A percentile compares a stretch with the other conserved stretches of the same genome.
phyloP scores from a whole-genome alignment of 2,888 invertebrate genomes.

The Sphecodes monilicornis region DNA sequence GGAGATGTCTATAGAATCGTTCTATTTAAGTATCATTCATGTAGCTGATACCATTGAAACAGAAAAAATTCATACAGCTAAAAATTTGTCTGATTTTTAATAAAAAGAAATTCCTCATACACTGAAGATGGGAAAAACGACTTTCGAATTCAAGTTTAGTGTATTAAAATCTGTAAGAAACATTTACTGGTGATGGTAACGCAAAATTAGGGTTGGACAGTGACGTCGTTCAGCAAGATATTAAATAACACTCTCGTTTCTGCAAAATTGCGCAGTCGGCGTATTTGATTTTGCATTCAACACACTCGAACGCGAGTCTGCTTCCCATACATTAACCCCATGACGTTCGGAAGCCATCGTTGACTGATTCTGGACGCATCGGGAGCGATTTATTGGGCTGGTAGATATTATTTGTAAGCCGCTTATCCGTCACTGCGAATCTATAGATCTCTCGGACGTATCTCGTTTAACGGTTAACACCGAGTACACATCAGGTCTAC shows the following conservation, averaged over 20 bases:
- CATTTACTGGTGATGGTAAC: background rate
- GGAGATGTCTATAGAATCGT: too few species aligned
- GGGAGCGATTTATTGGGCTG: constrained; percentile 42
- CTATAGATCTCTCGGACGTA: constrained; percentile 45
- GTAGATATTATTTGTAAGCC: constrained; percentile 67
- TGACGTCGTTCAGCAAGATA: too few species aligned
- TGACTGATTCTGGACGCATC: constrained; percentile 50
- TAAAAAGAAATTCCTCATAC: too few species aligned
- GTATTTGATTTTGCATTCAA: constrained; percentile 25
- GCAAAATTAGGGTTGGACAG: too few species aligned
- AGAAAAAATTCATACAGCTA: too few species aligned
- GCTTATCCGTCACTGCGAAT: constrained; percentile 61
- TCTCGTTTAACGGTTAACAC: constrained; percentile 56
- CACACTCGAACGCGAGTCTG: constrained; percentile 16
- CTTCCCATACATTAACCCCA: constrained; percentile 51
- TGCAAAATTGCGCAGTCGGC: background rate
- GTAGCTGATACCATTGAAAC: too few species aligned
- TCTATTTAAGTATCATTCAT: too few species aligned
- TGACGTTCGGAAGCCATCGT: constrained; percentile 37
- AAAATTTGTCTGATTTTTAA: too few species aligned
- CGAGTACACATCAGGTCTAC: constrained; percentile 23
- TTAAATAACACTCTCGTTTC: background rate
- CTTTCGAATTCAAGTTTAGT: background rate
- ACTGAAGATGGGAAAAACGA: too few species aligned
- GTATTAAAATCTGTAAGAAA: background rate